phyloP scores from a whole-genome alignment of 2,113 vertebrate species.

The Barbus barbus region DNA sequence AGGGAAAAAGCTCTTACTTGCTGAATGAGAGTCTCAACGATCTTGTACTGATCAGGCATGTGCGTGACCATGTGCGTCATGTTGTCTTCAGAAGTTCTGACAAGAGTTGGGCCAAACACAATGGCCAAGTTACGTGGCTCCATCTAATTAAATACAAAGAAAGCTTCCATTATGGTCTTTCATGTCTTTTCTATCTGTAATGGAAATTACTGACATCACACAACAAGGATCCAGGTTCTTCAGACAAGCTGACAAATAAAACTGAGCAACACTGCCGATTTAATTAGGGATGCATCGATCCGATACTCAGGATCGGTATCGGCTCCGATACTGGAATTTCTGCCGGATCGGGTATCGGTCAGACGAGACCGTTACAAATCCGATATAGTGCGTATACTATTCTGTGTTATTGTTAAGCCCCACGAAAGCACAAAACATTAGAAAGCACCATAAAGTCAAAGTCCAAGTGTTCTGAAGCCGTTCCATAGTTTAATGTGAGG shows the following conservation, averaged over 20 bases:
- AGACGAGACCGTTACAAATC: no score
- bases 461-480: no score
- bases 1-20: slow-evolving; percentile 79
- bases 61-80: slow-evolving; percentile 99
- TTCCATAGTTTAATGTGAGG: no score
- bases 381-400: no score
- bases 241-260: not conserved
- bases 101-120: slow-evolving; percentile 95
- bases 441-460: no score
- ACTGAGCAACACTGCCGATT: not conserved
- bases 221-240: not conserved
- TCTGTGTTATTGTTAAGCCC: no score
- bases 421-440: no score
- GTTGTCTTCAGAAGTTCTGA: slow-evolving; percentile 96
- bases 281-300: no score
- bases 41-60: slow-evolving; percentile 98
- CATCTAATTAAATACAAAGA: slow-evolving; percentile 80
- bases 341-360: no score
- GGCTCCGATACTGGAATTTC: no score
- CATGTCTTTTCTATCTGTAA: not conserved
- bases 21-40: slow-evolving; percentile 98
- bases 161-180: not conserved
- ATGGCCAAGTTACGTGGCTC: slow-evolving; percentile 97
- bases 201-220: not conserved
- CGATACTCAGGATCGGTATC: no score